phyloP scores from a whole-genome alignment of 2,888 invertebrate species.

The Melolontha melolontha region DNA sequence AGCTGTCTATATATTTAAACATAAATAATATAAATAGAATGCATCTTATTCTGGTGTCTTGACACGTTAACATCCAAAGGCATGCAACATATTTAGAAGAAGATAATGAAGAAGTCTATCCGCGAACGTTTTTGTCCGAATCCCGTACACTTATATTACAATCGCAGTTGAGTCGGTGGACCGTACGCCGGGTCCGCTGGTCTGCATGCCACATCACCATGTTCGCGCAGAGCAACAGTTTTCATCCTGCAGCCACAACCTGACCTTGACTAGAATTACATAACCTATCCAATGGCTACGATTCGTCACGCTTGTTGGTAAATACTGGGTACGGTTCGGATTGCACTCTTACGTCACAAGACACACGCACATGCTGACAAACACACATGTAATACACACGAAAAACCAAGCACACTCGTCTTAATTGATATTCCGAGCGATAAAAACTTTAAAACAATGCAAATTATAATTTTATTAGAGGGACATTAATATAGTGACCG shows the following conservation, averaged over 20 bases:
- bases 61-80: too few relatives aligned
- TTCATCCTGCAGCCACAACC: slow-evolving; percentile 33
- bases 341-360: slow-evolving; percentile 34
- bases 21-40: too few relatives aligned
- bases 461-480: too few relatives aligned
- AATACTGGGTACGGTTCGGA: slow-evolving; percentile 45
- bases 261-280: slow-evolving; percentile 44
- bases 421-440: slow-evolving; percentile 33
- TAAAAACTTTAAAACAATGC: slow-evolving; percentile 24
- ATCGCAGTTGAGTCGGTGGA: too few relatives aligned
- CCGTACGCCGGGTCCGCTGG: neutral
- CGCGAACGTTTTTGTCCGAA: too few relatives aligned
- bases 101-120: too few relatives aligned
- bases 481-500: too few relatives aligned
- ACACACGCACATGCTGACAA: slow-evolving; percentile 4
- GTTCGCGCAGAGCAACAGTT: slow-evolving; percentile 20
- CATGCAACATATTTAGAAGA: too few relatives aligned
- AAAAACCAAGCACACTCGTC: too few relatives aligned
- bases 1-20: too few relatives aligned
- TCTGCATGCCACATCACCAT: slow-evolving; percentile 22
- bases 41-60: too few relatives aligned
- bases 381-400: neutral
- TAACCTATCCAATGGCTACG: slow-evolving; percentile 44
- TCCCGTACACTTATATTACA: too few relatives aligned
- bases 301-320: slow-evolving; percentile 47